Evolutionary conservation across 2,888 invertebrate species (phyloP), one percentile per base, ranked within the genome.

Genomic region (Eilema caniola): DNA sequence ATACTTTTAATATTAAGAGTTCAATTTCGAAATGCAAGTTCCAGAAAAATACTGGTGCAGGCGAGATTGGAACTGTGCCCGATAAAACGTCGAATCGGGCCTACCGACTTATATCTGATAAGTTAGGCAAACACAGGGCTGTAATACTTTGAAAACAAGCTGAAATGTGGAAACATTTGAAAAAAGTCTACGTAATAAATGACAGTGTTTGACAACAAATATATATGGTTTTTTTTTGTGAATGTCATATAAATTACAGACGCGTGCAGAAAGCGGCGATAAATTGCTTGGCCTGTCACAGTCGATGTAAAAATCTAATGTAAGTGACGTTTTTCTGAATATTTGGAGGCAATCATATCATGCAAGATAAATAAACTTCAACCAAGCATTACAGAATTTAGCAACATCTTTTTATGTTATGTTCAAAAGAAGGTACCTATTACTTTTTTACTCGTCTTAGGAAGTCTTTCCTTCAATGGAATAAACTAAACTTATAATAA

Each of bases 31-130:
- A 66, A 62, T 33, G 57, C 59, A 33, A 61, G 37, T 59, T 63
- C 47, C 14, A 56, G 59, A 62, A 70, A 67, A 67, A 25, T 67
- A 65, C 67, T 25, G 25, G 67, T 53, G 53, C 47, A 66, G n/a
- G n/a, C 57, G 59, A 53, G 24, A 66, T 69, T 72, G 72, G 72
- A 72, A 72, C 53, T n/a, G 61, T 69, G 69, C 72, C 72, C 72
- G 60, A 62, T 72, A 69, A 62, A 53, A 69, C n/a, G 66, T 69
- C 62, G 28, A 47, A 57, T 62, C 8, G 24, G 23, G 31, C 33
- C 57, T 66, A 60, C 25, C 60, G 25, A 25, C 57, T 59, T 62
- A 61, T 47, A 66, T 37, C 33, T 61, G 61, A 61, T 31, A 61
- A 33, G 31, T 61, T 53, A n/a, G n/a, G 53, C n/a, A 2, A 53